A percentile compares a stretch with the other conserved stretches of the same genome.
Conservation (phyloP, 2,888 invertebrate genomes). For the Drosophila tripunctata region DNA sequence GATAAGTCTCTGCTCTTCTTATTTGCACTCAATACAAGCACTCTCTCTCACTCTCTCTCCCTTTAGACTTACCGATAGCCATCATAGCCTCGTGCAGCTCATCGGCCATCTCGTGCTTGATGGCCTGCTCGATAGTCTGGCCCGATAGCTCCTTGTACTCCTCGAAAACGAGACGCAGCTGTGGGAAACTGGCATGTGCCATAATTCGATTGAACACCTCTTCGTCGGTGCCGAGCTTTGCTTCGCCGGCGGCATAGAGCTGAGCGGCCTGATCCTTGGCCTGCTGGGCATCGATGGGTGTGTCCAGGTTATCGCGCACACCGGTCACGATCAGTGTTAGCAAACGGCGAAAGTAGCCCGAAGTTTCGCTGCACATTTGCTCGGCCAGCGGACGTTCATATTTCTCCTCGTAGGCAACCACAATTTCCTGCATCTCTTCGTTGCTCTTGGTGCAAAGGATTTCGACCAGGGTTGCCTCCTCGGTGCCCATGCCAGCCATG, state of each 20-base stretch:
- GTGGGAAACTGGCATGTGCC: conserved; percentile 90
- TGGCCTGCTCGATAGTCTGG: conserved; percentile 89
- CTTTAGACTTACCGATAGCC: conserved; percentile 86
- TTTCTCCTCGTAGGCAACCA: conserved; percentile 87
- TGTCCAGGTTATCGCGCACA: conserved; percentile 87
- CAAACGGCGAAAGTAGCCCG: conserved; percentile 91
- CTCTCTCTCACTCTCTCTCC: conserved; percentile 33
- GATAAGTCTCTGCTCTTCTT: no score
- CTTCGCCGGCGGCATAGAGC: conserved; percentile 89
- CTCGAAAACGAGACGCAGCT: conserved; percentile 88
- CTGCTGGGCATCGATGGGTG: conserved; percentile 86
- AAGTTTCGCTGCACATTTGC: conserved; percentile 91
- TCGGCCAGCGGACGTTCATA: conserved; percentile 89
- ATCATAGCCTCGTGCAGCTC: conserved; percentile 89
- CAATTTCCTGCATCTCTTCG: conserved; percentile 87
- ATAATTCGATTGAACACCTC: conserved; percentile 89
- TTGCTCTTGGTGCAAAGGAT: conserved; percentile 90
- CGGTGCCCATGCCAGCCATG: conserved; percentile 90
- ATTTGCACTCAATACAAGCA: neutral
- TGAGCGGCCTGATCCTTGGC: conserved; percentile 90
- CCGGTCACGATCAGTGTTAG: conserved; percentile 90
- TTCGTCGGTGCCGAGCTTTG: conserved; percentile 90
- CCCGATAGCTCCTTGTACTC: conserved; percentile 90
- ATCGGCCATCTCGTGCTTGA: conserved; percentile 88
- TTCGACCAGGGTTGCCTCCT: conserved; percentile 90